Evolutionary conservation across 2,888 invertebrate genomes (phyloP).

Genomic region (Pelosia muscerda): DNA sequence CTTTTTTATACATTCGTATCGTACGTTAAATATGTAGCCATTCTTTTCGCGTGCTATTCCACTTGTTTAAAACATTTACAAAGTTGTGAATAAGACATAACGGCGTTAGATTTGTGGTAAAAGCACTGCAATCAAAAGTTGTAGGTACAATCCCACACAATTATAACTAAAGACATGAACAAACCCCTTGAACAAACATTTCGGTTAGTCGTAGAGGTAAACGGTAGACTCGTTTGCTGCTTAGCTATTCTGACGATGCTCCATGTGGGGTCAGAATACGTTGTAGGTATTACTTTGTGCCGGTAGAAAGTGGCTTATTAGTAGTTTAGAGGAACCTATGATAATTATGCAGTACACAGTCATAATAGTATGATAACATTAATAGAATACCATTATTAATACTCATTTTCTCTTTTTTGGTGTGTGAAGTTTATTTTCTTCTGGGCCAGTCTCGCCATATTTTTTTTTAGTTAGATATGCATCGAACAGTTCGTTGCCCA

Average conservation of each 20-base stretch:
- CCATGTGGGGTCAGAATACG: not conserved
- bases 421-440: too few species aligned
- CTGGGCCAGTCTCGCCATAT: too few species aligned
- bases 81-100: not conserved
- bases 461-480: too few species aligned
- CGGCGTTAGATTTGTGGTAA: not conserved
- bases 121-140: not conserved
- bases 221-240: not conserved
- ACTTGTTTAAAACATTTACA: slow-evolving; percentile 15
- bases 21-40: slow-evolving; percentile 24
- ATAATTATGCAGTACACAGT: not conserved
- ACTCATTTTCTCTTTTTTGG: too few species aligned
- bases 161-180: not conserved
- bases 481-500: too few species aligned
- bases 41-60: slow-evolving; percentile 18
- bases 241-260: not conserved
- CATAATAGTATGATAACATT: too few species aligned
- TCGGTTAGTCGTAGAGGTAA: not conserved
- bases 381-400: too few species aligned
- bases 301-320: not conserved
- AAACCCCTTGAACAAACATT: not conserved
- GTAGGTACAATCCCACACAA: not conserved
- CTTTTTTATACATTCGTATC: slow-evolving; percentile 24
- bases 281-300: not conserved
- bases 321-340: not conserved